phyloP scores from a whole-genome alignment of 2,888 invertebrate genomes.

The Eristalis pertinax region DNA sequence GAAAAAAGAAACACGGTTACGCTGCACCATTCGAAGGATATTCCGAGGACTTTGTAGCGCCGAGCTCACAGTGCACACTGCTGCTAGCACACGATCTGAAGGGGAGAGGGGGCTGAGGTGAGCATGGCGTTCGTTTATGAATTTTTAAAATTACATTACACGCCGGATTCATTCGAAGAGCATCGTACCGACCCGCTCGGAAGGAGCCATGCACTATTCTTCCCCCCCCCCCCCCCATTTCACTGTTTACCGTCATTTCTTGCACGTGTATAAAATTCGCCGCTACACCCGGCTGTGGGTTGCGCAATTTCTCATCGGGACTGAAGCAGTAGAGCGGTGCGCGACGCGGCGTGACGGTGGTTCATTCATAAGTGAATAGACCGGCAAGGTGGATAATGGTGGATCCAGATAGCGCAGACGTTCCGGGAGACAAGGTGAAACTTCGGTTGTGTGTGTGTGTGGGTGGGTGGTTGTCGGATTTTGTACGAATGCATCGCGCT shows the following conservation, averaged over 20 bases:
- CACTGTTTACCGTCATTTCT: constrained; percentile 3
- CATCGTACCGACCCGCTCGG: neutral
- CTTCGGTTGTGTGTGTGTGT: constrained; percentile 29
- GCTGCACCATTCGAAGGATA: constrained; percentile 31
- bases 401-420: constrained; percentile 9
- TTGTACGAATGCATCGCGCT: constrained; percentile 33
- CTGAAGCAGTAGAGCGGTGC: neutral
- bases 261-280: constrained; percentile 34
- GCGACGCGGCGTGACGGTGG: constrained; percentile 16
- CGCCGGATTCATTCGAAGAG: constrained; percentile 50
- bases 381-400: constrained; percentile 14
- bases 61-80: neutral
- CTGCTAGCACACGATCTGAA: neutral
- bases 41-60: constrained; percentile 19
- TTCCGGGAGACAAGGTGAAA: neutral
- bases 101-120: neutral
- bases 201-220: neutral
- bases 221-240: neutral
- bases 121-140: constrained; percentile 62
- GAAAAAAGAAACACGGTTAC: constrained; percentile 19
- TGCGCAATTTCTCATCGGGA: constrained; percentile 30
- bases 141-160: constrained; percentile 74
- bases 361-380: constrained; percentile 65
- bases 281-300: neutral
- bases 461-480: constrained; percentile 5